These are phyloP conservation scores for Hemicrepidius hirtus DNA, from an alignment of 2,888 invertebrate genomes.

Conservation along the genomic window DNA sequence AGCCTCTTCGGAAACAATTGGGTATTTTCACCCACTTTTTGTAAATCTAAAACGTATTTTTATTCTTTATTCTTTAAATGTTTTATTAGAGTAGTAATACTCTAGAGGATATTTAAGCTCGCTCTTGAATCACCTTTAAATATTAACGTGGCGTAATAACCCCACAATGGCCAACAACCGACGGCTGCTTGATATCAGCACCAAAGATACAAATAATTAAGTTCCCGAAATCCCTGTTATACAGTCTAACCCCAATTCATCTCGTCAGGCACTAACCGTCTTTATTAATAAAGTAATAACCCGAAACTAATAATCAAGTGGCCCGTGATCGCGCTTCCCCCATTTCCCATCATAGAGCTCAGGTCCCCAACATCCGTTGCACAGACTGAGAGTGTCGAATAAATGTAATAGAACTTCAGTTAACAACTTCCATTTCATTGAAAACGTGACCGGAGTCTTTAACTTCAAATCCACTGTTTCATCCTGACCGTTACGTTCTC, in stretches of 20 bases:
- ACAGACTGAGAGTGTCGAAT: conserved; percentile 65
- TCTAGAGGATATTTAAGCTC: neutral
- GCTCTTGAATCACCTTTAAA: neutral
- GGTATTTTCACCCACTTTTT: too few relatives aligned
- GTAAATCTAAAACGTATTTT: too few relatives aligned
- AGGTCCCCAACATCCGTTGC: conserved; percentile 39
- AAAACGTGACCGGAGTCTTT: conserved; percentile 65
- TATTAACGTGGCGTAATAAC: neutral
- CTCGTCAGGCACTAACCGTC: conserved; percentile 5
- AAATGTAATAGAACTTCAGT: conserved; percentile 69
- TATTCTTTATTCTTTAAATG: too few relatives aligned
- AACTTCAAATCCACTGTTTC: conserved; percentile 47
- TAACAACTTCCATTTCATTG: conserved; percentile 70
- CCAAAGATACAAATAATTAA: too few relatives aligned
- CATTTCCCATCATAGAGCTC: conserved; percentile 31
- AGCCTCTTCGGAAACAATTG: too few relatives aligned
- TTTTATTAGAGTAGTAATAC: too few relatives aligned
- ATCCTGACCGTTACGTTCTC: conserved; percentile 29
- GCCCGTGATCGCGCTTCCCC: conserved; percentile 16
- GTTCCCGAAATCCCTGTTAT: neutral
- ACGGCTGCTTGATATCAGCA: too few relatives aligned
- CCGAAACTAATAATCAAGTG: conserved; percentile 39
- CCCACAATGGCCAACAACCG: neutral
- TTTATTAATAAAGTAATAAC: conserved; percentile 40
- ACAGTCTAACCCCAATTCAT: neutral